Evolutionary conservation across 2,888 invertebrate species (phyloP), one percentile per base, ranked within the genome.

Genomic region (Marasmarcha lunaedactyla): DNA sequence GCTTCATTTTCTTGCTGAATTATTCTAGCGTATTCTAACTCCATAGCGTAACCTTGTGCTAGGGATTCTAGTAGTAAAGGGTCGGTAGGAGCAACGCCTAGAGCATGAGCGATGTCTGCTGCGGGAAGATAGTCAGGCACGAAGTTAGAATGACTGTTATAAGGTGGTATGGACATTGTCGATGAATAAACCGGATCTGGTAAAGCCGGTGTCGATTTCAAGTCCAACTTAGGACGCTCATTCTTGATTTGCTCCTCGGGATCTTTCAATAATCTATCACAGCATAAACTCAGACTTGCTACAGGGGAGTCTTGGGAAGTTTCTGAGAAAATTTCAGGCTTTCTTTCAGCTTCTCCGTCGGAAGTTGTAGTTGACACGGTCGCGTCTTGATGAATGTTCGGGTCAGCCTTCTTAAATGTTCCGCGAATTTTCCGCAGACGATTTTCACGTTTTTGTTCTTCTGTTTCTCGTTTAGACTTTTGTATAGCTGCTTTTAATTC

Each of bases 1-100:
- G 88, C 81, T 55, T 90, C 90, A 45, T 89, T 90, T 54, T 90
- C 90, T 66, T 90, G 90, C 27, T 87, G 88, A 36, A 90, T 63
- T 37, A 90, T 88, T 45, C 90, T 85, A 0, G 88, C 88, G 57
- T 90, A 90, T 59, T 90, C 90, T 33, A 87, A 63, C 50, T 90
- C 90, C 84, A 90, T 85, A 0, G 89, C 85, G 53, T 87, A 84
- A 5, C 83, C 83, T 64, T 84, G 84, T 0, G 84, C 84, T 47
- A 84, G 47, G 0, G 84, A 84, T 61, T 84, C 84, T 0, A 83
- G 53, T n/a, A 84, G 64, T 34, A 84, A 49, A 0, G 84, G 84
- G 48, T 84, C 84, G 0, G 79, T 67, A 6, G 81, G 69, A 4
- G 76, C 73, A 0, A 84, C 76, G 1, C 84, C 84, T 42, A 84